Evolutionary conservation across 2,888 invertebrate species (phyloP).

Genomic region (Hypsopygia costalis): DNA sequence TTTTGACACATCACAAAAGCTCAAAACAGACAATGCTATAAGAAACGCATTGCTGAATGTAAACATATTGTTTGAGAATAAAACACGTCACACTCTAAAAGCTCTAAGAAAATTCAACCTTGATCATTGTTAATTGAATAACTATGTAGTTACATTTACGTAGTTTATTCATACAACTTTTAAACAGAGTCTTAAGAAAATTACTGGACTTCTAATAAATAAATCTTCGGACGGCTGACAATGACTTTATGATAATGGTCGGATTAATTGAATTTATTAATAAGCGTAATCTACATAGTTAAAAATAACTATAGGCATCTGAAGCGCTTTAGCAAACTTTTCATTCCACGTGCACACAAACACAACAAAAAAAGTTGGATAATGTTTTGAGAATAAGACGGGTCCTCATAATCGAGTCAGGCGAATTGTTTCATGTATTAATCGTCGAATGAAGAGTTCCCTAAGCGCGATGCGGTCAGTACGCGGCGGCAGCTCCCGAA

Average conservation of each 20-base stretch:
- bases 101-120: slow-evolving; percentile 39
- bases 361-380: neutral
- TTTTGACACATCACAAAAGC: slow-evolving; percentile 41
- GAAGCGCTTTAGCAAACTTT: slow-evolving; percentile 72
- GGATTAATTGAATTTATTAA: slow-evolving; percentile 47
- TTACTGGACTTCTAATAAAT: slow-evolving; percentile 17
- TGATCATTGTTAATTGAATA: slow-evolving; percentile 40
- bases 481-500: slow-evolving; percentile 86
- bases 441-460: slow-evolving; percentile 72
- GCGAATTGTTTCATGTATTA: slow-evolving; percentile 12
- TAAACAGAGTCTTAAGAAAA: neutral
- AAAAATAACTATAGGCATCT: slow-evolving; percentile 29
- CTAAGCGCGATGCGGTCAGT: slow-evolving; percentile 84
- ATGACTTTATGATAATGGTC: slow-evolving; percentile 46
- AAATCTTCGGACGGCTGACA: slow-evolving; percentile 57
- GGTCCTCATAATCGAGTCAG: slow-evolving; percentile 11
- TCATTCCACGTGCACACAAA: slow-evolving; percentile 56
- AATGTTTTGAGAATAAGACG: neutral
- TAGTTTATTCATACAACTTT: neutral
- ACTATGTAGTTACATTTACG: too few species aligned
- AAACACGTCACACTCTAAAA: slow-evolving; percentile 52
- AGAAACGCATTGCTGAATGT: slow-evolving; percentile 29
- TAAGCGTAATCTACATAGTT: slow-evolving; percentile 63
- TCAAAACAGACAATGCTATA: slow-evolving; percentile 42
- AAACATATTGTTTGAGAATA: slow-evolving; percentile 49